Evolutionary conservation across 2,113 vertebrate genomes (phyloP), one percentile per base, ranked within the genome.

Genomic region (Castor canadensis): DNA sequence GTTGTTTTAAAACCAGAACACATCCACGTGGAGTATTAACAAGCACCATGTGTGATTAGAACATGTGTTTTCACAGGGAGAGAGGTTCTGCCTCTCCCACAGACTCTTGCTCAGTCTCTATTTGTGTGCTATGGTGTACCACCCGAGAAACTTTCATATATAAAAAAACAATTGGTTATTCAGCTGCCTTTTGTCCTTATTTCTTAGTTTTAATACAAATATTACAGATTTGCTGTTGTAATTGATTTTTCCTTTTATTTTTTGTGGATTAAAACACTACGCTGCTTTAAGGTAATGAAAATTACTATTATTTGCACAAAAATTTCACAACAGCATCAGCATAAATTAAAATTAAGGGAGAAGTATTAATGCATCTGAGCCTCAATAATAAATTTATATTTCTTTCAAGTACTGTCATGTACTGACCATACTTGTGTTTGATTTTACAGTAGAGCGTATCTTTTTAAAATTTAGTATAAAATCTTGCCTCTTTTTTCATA

Each of bases 1-100:
- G 32, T 30, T 96, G 77, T 67, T 93, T 93, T 94, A 52, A 38
- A 90, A 87, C 19, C 66, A 67, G 40, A 89, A n/a, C 24, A 9
- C 9, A 43, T 45, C 22, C 64, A 6, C 56, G 5, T 73, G 19
- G 24, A 87, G 38, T 72, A 84, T 72, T 92, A 30, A 66, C 62
- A 93, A 86, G 6, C 35, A 35, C 32, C 83, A 47, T 26, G 43
- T 54, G 90, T 71, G 38, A 62, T 54, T 52, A 22, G 9, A 54
- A 38, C 6, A 77, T 28, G 32, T 45, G 88, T 88, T 76, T 62
- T 30, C 1, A 82, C 62, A 54, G 28, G 26, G 62, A 30, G 5
- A 17, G 12, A 62, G 17, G 40, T 16, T 56, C 35, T 56, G 5
- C 4, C 35, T 26, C 3, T 76, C 9, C 22, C 45, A 54, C 4